Percentiles rank a stretch among this genome's conserved stretches.
Evolutionary conservation across 2,797 vertebrate species (phyloP).

Genomic region (Oreochromis mossambicus): DNA sequence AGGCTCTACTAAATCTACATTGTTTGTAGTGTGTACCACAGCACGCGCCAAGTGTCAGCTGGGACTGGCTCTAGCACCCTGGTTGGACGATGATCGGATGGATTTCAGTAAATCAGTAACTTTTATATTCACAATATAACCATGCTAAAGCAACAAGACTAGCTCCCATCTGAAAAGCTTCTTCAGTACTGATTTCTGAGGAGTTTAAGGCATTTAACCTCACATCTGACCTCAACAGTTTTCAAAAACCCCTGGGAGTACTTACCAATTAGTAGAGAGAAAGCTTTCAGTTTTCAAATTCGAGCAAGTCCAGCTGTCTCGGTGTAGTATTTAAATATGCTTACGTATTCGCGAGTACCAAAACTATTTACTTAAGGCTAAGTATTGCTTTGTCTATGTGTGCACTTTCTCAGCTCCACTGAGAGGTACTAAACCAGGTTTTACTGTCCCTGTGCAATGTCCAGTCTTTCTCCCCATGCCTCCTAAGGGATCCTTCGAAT

Average conservation of each 20-base stretch:
- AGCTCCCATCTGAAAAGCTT: neutral
- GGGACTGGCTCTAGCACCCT: neutral
- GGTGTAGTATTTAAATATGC: neutral
- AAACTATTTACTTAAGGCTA: neutral
- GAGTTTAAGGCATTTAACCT: neutral
- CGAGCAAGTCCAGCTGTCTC: neutral
- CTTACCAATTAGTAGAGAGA: neutral
- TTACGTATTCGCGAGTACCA: constrained; percentile 14
- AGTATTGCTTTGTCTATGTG: neutral
- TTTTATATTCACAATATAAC: neutral
- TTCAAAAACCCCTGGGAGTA: neutral
- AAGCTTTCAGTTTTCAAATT: neutral
- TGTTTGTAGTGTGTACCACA: neutral
- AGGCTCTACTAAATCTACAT: constrained; percentile 11
- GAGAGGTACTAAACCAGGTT: constrained; percentile 45
- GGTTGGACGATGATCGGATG: neutral
- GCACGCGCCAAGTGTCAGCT: neutral
- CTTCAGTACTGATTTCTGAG: neutral
- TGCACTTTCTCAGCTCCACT: constrained; percentile 3
- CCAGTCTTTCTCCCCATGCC: constrained; percentile 30
- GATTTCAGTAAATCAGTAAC: neutral
- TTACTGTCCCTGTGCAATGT: constrained; percentile 35
- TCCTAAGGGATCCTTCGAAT: constrained; percentile 45
- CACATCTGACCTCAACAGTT: neutral
- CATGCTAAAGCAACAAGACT: neutral